Conservation (phyloP, 2,797 vertebrate genomes). For the Silurus lanzhouensis region DNA sequence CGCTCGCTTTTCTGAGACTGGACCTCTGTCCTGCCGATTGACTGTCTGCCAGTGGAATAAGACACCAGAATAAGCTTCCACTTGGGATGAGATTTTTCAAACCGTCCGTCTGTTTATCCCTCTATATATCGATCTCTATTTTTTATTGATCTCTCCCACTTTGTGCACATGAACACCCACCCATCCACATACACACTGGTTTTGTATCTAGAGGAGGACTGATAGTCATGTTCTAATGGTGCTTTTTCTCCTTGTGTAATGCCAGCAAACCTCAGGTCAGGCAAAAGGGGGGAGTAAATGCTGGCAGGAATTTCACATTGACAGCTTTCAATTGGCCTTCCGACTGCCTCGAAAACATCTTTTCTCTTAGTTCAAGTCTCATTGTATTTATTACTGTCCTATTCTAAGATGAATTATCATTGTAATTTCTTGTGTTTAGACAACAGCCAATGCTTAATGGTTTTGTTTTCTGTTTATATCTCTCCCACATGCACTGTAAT, state of each 20-base stretch:
- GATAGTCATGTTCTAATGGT: conserved; percentile 38
- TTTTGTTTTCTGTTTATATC: conserved; percentile 9
- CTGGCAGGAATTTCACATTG: conserved; percentile 23
- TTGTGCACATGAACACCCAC: background rate
- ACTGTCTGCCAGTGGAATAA: conserved; percentile 29
- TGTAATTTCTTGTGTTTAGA: conserved; percentile 31
- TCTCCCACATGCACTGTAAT: background rate
- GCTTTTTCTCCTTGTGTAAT: conserved; percentile 36
- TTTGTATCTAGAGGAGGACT: conserved; percentile 8
- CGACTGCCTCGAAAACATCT: conserved; percentile 29
- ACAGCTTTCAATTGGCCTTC: conserved; percentile 14
- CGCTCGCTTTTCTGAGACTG: conserved; percentile 13
- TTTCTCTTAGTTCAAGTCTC: conserved; percentile 4
- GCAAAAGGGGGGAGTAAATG: conserved; percentile 14
- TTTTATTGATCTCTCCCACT: background rate
- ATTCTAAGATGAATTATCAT: conserved; percentile 41
- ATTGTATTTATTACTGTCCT: conserved; percentile 56
- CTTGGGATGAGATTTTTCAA: conserved; percentile 41
- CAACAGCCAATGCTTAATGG: conserved; percentile 30
- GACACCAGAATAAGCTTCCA: conserved; percentile 58
- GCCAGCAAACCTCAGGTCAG: conserved; percentile 31
- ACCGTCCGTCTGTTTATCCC: conserved; percentile 24
- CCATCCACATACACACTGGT: conserved; percentile 9
- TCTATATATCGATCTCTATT: conserved; percentile 17
- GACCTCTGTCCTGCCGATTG: background rate